Base-by-base conservation (phyloP, 2,113 vertebrate genomes). In the Zingel zingel region DNA sequence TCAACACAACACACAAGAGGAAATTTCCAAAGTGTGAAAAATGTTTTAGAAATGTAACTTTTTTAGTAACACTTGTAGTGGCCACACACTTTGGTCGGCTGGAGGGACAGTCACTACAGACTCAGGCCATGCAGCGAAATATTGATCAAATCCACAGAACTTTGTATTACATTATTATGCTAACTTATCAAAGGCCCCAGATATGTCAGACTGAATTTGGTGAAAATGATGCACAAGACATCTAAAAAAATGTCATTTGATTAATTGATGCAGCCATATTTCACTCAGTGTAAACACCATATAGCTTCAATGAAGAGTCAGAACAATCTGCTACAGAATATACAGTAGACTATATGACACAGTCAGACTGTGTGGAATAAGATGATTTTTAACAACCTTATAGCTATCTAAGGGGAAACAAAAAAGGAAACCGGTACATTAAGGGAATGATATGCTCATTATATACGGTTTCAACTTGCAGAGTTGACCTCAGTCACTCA, bases 401-500 rank as follows among this genome's bases (percentile, higher is more conserved):
- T 69, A 21, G 47, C 30, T 54, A 19, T 33, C n/a, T 53, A 43
- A 19, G 62, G 57, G 27, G 5, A 75, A 62, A 78, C 61, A 67
- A 58, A 80, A 68, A 18, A 19, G 3, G 33, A 4, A 45, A 65
- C 54, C 3, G 10, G 43, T 36, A 45, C 67, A 54, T 58, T 48
- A 53, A 50, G 14, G 10, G n/a, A 45, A 66, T 54, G 66, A 59
- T 50, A 45, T 23, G 36, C 56, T 78, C 63, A 61, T 82, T 79
- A 72, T 66, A 71, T 16, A 45, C 2, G 16, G 48, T 71, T 64
- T 62, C 39, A 74, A 84, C 58, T 70, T 79, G 16, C 33, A 78
- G 36, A 73, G 47, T 66, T 2, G 1, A 61, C 54, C 59, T 79
- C 39, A 64, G 74, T 72, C 72, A 54, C 77, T 82, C 82, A 65